A percentile compares a stretch with the other conserved stretches of the same genome.
These are phyloP conservation scores for Matsumyia berberina DNA, from an alignment of 2,888 invertebrate genomes.

Conservation along the genomic window DNA sequence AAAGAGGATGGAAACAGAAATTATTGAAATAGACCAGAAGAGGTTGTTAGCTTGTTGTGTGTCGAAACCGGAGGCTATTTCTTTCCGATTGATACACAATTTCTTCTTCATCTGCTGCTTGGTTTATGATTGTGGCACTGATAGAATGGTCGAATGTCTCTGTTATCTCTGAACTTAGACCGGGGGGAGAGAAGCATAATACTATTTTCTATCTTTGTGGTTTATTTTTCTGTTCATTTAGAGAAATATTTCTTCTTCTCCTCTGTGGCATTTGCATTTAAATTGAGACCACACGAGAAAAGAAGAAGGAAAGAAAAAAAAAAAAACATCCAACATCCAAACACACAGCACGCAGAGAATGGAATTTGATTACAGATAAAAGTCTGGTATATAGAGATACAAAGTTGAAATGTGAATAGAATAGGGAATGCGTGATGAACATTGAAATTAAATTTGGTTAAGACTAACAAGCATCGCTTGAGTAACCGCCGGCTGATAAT, in stretches of 20 bases:
- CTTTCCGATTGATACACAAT: conserved; percentile 60
- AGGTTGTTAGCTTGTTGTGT: not conserved
- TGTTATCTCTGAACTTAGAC: conserved; percentile 57
- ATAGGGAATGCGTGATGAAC: conserved; percentile 31
- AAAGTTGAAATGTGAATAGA: not conserved
- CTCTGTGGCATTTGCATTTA: conserved; percentile 66
- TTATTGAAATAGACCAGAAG: conserved; percentile 35
- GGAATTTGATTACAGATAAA: conserved; percentile 66
- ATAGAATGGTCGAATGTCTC: conserved; percentile 66
- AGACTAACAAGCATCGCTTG: conserved; percentile 22
- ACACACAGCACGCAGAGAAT: conserved; percentile 28
- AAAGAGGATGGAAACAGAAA: conserved; percentile 14
- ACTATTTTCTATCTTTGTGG: conserved; percentile 32
- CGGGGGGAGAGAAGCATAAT: conserved; percentile 37
- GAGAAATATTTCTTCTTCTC: conserved; percentile 31
- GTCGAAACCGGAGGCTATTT: conserved; percentile 62
- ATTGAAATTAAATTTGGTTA: conserved; percentile 5
- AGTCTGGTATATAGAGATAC: conserved; percentile 6
- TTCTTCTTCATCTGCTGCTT: conserved; percentile 37
- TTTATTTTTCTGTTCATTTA: conserved; percentile 15
- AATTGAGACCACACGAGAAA: conserved; percentile 73
- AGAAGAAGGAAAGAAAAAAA: conserved; percentile 22
- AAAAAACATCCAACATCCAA: conserved; percentile 21
- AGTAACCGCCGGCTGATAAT: conserved; percentile 21
- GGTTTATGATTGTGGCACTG: conserved; percentile 61